phyloP scores from a whole-genome alignment of 2,113 vertebrate genomes.

The Pygathrix nemaeus region DNA sequence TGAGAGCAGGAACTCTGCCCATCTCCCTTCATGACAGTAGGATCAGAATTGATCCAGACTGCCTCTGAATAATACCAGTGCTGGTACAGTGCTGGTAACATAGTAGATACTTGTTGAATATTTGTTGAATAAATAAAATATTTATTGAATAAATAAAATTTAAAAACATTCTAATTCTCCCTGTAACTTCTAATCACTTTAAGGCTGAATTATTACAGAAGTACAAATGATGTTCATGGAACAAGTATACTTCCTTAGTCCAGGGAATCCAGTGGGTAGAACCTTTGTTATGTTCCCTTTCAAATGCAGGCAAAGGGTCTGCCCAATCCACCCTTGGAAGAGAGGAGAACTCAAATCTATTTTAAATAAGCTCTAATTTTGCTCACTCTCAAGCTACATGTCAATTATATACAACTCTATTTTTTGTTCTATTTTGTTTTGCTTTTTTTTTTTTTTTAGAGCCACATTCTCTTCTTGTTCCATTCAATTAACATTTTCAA shows the following conservation, averaged over 20 bases:
- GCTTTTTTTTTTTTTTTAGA: not conserved
- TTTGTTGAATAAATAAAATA: not conserved
- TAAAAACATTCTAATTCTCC: not conserved
- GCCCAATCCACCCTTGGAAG: not conserved
- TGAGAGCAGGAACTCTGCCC: not conserved
- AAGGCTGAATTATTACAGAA: not conserved
- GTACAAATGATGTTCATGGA: not conserved
- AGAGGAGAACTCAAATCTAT: not conserved
- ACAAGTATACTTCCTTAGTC: not conserved
- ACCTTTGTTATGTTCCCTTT: not conserved
- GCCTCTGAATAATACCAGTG: not conserved
- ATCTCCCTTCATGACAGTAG: not conserved
- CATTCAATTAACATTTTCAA: not conserved
- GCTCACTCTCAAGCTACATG: not conserved
- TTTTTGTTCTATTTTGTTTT: not conserved
- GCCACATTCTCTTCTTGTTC: not conserved
- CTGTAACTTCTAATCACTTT: not conserved
- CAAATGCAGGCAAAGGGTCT: not conserved
- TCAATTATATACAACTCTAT: not conserved
- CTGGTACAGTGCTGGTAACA: not conserved
- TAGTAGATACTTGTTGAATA: not conserved
- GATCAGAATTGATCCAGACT: not conserved
- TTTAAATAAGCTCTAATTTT: not conserved
- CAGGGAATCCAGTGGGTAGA: not conserved
- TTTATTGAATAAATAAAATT: not conserved